Base-by-base conservation (phyloP, 2,888 invertebrate species). In the Aphidoletes aphidimyza region DNA sequence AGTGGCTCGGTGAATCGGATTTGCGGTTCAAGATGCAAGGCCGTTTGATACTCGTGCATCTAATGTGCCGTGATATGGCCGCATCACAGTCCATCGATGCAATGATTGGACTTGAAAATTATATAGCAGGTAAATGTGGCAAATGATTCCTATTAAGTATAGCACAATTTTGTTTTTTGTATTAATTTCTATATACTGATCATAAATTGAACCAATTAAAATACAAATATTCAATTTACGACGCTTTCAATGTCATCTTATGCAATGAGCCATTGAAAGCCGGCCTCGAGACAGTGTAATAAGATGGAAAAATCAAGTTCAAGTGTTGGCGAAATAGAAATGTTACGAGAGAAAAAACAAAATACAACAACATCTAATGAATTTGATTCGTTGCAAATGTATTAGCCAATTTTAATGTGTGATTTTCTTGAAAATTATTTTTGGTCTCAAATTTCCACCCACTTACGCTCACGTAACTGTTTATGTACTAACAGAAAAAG, bases 1-100 rank as follows among this genome's bases (percentile, higher is more conserved):
- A 96, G 95, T 97, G 97, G 97, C 92, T 94, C 86, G 97, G 97
- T 6, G 95, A 96, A 88, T 90, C 94, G 19, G 95, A 95, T 85
- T 90, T 96, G 49, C 93, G 95, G 36, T 91, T 92, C 45, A 92
- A 93, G 86, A 94, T 96, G 92, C 94, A 95, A 85, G 97, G 97
- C 0, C 93, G 96, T 84, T 92, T 97, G 84, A 93, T 97, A 87
- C 92, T 96, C 84, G 95, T 96, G 17, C 93, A 95, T 86, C 90
- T 97, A 85, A 92, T 95, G 87, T 97, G 97, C 88, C 92, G 95
- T 85, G 96, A 96, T 89, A 91, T 93, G 84, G 91, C 91, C 0
- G 88, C 90, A 0, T 87, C 87, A 47, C 86, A 90, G 37, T 87
- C 90, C 0, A 91, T 92, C 1, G 90, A 91, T 1, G 88, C 91